Percentiles rank a stretch among this genome's conserved stretches.
phyloP scores from a whole-genome alignment of 2,797 vertebrate genomes.

The Urosaurus nigricauda region DNA sequence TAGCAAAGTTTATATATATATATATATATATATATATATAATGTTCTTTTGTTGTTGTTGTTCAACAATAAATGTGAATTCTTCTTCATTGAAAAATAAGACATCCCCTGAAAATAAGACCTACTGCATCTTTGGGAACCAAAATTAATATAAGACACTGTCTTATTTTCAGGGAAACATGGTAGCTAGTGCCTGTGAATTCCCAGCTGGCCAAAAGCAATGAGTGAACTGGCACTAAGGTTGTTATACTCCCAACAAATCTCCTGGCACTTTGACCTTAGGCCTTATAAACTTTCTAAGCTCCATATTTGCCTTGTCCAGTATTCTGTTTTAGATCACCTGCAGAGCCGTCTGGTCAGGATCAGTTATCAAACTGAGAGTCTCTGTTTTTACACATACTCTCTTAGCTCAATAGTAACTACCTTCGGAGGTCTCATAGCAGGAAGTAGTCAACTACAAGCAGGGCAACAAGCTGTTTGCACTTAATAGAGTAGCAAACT shows the following conservation, averaged over 20 bases:
- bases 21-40: too few relatives aligned
- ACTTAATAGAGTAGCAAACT: background rate
- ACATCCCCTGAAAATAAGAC: too few relatives aligned
- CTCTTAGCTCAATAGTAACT: constrained; percentile 3
- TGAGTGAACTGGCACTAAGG: background rate
- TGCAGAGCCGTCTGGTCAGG: background rate
- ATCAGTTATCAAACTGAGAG: constrained; percentile 15
- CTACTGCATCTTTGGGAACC: too few relatives aligned
- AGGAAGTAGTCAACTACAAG: constrained; percentile 24
- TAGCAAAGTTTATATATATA: too few relatives aligned
- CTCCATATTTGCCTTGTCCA: background rate
- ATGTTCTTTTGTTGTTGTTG: too few relatives aligned
- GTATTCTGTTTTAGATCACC: constrained; percentile 12
- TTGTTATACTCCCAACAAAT: background rate
- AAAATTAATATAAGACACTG: too few relatives aligned
- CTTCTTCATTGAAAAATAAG: too few relatives aligned
- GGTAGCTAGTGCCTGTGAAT: background rate
- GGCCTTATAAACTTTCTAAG: background rate
- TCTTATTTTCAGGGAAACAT: too few relatives aligned
- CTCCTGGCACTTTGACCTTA: background rate
- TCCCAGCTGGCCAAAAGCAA: background rate
- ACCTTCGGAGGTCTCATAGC: constrained; percentile 19
- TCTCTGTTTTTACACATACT: background rate
- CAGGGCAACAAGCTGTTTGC: constrained; percentile 10
- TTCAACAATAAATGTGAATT: too few relatives aligned